A percentile compares a stretch with the other conserved stretches of the same genome.
phyloP scores from a whole-genome alignment of 2,113 vertebrate genomes.

The Mohoua ochrocephala region DNA sequence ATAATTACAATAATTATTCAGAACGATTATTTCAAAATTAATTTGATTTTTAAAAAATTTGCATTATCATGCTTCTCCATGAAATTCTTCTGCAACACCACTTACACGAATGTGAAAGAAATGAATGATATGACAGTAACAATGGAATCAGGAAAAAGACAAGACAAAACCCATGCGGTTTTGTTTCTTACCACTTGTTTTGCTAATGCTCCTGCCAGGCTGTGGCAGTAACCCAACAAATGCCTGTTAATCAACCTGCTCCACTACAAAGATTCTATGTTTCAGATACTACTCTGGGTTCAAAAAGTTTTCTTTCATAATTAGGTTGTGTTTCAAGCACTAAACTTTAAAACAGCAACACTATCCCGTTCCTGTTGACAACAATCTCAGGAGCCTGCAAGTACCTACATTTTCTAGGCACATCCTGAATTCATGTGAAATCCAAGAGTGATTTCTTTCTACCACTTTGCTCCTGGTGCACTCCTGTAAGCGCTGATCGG shows the following conservation, averaged over 20 bases:
- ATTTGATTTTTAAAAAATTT: background rate
- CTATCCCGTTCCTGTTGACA: background rate
- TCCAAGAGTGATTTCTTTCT: background rate
- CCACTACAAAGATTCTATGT: background rate
- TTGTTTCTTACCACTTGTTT: background rate
- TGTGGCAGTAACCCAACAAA: background rate
- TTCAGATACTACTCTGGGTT: background rate
- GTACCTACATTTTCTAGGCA: background rate
- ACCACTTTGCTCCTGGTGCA: background rate
- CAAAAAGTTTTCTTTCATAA: background rate
- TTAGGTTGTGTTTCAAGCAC: background rate
- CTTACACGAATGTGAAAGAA: background rate
- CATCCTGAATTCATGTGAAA: background rate
- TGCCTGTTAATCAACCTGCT: background rate
- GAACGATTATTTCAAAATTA: background rate
- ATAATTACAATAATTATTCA: background rate
- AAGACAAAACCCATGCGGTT: background rate
- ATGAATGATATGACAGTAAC: background rate
- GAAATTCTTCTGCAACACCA: background rate
- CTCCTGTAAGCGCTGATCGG: fast-evolving
- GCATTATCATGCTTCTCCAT: background rate
- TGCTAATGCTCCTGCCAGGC: background rate
- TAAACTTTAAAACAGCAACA: background rate
- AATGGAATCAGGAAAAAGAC: background rate
- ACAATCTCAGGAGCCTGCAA: background rate